Base-by-base conservation (phyloP, 2,797 vertebrate species). In the Micrastur ruficollis region DNA sequence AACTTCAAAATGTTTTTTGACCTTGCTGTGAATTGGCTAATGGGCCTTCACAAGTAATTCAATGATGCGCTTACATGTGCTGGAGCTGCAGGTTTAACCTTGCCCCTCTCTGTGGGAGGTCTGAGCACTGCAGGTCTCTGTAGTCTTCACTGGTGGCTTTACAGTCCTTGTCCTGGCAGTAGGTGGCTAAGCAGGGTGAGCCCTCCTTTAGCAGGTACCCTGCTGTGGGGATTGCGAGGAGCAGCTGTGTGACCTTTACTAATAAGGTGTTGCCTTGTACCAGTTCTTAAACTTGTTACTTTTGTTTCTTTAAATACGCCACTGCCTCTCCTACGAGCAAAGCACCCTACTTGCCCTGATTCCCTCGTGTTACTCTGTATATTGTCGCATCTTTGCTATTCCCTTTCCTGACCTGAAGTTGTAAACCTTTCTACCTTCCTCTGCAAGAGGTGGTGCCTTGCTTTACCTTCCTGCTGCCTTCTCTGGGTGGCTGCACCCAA, bases 31-130 rank as follows among this genome's bases (percentile, higher is more conserved):
- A 44, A 13, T 83, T 81, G 78, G 40, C 27, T 86, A 32, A 25
- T 7, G 5, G 36, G 12, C 8, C 31, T 47, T 72, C 8, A 5
- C 8, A 40, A 50, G 47, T 56, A 47, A 36, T 26, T 42, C 31
- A n/a, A 0, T 46, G 12, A 34, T 31, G 5, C 0, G 3, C 9
- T 34, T 25, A 6, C 0, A 1, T 2, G 1, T 12, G 5, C 49
- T 71, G n/a, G 49, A 74, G 34, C 44, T 81, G 29, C 12, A 40
- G 38, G 20, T 67, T 86, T 58, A 74, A n/a, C 9, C 68, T 56
- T 36, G 15, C 1, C 2, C 6, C 1, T 2, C 26, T 40, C 17
- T 3, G 0, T 14, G 23, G 22, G 55, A 68, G 34, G 8, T 34
- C 61, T 61, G 56, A 63, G 36, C 27, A 8, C 49, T 12, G 5